Conservation (phyloP, 1,140 invertebrate species). For the Tetramorium alpestre region DNA sequence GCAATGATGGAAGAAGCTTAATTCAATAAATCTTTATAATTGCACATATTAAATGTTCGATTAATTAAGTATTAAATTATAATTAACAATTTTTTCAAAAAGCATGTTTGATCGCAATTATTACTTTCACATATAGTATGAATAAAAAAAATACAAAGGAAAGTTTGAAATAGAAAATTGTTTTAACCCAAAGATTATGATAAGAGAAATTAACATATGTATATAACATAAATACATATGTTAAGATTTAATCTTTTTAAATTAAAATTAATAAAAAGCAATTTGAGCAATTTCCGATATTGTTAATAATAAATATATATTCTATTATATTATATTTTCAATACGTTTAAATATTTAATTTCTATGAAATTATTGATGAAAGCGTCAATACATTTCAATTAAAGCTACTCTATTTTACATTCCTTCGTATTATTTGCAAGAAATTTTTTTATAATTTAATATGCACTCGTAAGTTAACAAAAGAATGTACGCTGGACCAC, state of each 20-base stretch:
- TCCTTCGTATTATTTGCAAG: not conserved
- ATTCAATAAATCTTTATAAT: slow-evolving; percentile 3
- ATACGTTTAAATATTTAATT: not conserved
- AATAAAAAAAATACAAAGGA: not conserved
- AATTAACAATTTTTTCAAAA: not conserved
- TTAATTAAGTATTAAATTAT: not conserved
- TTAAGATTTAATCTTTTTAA: not conserved
- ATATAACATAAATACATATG: not conserved
- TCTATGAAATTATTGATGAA: not conserved
- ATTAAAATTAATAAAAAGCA: slow-evolving; percentile 2
- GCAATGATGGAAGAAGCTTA: not conserved
- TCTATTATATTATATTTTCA: not conserved
- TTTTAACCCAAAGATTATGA: not conserved
- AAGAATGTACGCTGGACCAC: slow-evolving; percentile 26
- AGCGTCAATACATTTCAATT: not conserved
- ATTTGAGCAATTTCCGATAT: not conserved
- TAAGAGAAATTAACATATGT: not conserved
- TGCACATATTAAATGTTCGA: not conserved
- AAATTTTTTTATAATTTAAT: not conserved
- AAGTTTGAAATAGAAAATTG: not conserved
- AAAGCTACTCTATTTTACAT: not conserved
- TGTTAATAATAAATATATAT: not conserved
- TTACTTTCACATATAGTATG: not conserved
- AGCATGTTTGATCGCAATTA: not conserved
- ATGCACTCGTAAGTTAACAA: not conserved